Evolutionary conservation across 2,113 vertebrate genomes (phyloP), one percentile per base, ranked within the genome.

Genomic region (Oreochromis niloticus): DNA sequence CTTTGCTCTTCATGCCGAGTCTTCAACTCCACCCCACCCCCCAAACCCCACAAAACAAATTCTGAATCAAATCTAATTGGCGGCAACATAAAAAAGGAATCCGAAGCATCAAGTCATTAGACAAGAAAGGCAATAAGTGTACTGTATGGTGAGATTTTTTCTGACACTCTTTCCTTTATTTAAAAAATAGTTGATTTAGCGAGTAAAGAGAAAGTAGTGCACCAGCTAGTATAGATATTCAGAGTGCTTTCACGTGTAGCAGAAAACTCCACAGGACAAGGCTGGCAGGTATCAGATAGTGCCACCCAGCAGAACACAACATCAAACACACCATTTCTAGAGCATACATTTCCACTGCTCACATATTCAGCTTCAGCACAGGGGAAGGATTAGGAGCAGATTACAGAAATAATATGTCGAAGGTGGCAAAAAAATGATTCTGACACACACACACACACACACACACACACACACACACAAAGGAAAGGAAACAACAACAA

Each of bases 161-260:
- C 91, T 75, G 91, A 96, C 94, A 95, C 94, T 92, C 88, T 95
- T 95, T 93, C 73, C 94, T 96, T 96, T 96, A 96, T 96, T 96
- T 95, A 95, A 96, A 96, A 96, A 96, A 96, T 95, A 96, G 85
- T 87, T 94, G 90, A 95, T 96, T 96, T 95, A 56, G 91, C 95
- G 90, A 95, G 91, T 94, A 94, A 90, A 93, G 92, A 94, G 85
- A 94, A 92, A 91, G 94, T 93, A 92, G 93, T 95, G 92, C 93
- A 95, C 92, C 95, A 94, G 88, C 91, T 95, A 92, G 80, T 94
- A 94, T 94, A 94, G 89, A 95, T 93, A 95, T 94, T 93, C 79
- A 93, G 95, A 96, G 94, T 95, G 94, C 91, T 94, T 95, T 95
- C 93, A 96, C 96, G 95, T 93, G 94, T 95, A 93, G 95, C 94